Percentiles rank a stretch among this genome's conserved stretches.
Conservation (phyloP, 2,888 invertebrate species). For the Ypsolopha scabrella region DNA sequence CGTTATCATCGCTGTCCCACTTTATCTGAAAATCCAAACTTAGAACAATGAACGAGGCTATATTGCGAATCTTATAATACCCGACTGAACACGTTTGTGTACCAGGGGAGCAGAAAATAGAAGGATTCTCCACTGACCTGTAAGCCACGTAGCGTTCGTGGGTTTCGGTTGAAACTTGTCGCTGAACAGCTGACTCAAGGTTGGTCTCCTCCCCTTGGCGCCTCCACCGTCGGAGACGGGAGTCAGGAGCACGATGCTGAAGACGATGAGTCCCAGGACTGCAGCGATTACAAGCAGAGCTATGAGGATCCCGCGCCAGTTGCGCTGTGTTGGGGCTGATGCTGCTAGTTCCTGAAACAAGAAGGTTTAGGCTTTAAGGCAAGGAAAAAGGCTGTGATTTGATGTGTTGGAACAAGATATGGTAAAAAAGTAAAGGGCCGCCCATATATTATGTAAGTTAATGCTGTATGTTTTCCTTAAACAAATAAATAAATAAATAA, state of each 20-base stretch:
- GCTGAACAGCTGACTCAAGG: constrained; percentile 35
- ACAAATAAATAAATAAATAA: too few species aligned
- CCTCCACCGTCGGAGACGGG: constrained; percentile 81
- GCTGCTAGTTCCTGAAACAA: constrained; percentile 80
- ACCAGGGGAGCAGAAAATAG: too few species aligned
- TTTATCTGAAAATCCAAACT: too few species aligned
- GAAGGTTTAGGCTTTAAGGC: background rate
- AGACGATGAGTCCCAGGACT: constrained; percentile 89
- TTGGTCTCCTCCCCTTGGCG: constrained; percentile 77
- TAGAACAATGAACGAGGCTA: too few species aligned
- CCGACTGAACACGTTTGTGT: too few species aligned
- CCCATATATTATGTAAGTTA: too few species aligned
- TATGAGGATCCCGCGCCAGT: constrained; percentile 94
- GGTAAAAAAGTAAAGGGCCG: too few species aligned
- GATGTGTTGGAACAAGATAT: too few species aligned
- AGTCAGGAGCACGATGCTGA: constrained; percentile 91
- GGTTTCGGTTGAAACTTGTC: background rate
- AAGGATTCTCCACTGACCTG: constrained; percentile 28
- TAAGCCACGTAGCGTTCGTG: constrained; percentile 35
- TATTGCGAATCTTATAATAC: too few species aligned
- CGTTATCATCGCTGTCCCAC: too few species aligned
- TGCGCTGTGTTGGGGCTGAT: constrained; percentile 80
- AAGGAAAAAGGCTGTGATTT: too few species aligned
- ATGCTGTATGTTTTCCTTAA: too few species aligned
- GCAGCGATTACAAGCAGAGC: constrained; percentile 91